Evolutionary conservation across 2,113 vertebrate genomes (phyloP).

Genomic region (Silurus glanis): DNA sequence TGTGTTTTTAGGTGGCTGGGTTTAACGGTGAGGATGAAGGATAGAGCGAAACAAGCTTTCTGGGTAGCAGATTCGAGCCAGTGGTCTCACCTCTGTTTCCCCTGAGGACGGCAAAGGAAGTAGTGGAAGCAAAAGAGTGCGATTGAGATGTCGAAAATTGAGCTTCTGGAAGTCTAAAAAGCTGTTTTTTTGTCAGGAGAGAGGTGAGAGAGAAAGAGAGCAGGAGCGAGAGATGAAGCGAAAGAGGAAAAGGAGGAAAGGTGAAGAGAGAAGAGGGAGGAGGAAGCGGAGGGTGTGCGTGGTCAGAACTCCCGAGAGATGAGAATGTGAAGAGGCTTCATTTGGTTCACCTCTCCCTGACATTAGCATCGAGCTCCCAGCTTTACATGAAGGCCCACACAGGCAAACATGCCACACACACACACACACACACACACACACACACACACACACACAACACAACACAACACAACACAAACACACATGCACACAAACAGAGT

Average conservation of each 20-base stretch:
- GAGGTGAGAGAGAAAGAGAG: constrained; percentile 18
- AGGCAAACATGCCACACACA: constrained; percentile 18
- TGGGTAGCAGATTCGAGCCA: constrained; percentile 27
- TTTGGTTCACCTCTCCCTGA: constrained; percentile 72
- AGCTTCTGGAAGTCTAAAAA: constrained; percentile 65
- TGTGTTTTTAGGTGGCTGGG: constrained; percentile 1
- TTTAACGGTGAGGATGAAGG: constrained; percentile 18
- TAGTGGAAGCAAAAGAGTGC: constrained; percentile 21
- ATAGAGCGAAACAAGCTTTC: constrained; percentile 31
- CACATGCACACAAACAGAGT: neutral
- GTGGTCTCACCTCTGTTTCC: constrained; percentile 43
- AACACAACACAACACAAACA: constrained; percentile 30
- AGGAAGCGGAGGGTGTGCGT: constrained; percentile 60
- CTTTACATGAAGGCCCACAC: constrained; percentile 32
- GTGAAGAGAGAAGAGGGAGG: constrained; percentile 34
- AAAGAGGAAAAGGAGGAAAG: constrained; percentile 25
- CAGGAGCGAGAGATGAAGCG: neutral
- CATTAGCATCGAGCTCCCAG: constrained; percentile 60
- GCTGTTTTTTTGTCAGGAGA: constrained; percentile 59
- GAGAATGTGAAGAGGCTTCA: constrained; percentile 68
- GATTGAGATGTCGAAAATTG: neutral
- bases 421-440: constrained; percentile 24
- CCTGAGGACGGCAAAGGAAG: neutral
- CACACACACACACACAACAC: neutral
- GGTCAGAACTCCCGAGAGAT: constrained; percentile 61